Base-by-base conservation (phyloP, 1,140 invertebrate species). In the Brachionus paranguensis region DNA sequence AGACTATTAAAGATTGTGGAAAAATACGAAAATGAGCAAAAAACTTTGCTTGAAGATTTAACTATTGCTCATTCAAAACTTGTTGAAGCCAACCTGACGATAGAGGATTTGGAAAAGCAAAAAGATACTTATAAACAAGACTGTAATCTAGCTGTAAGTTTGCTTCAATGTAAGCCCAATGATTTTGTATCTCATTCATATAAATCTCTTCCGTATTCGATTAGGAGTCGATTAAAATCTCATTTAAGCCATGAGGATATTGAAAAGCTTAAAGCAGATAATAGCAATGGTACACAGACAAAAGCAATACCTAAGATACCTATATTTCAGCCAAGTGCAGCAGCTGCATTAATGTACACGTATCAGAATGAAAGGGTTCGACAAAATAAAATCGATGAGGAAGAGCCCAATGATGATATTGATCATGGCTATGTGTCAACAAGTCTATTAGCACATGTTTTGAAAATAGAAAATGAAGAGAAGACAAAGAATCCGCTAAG, bases 101-200 rank as follows among this genome's bases (percentile, higher is more conserved):
- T 96, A 86, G 93, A 93, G 88, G 93, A 94, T 87, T 90, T 97
- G 85, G 94, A 95, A 84, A 93, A 95, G 88, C 95, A 97, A 92
- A 96, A 97, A 95, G 95, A 96, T 88, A 92, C 94, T 86, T 97
- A 96, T 89, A 93, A 95, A 90, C 95, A 94, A 89, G 96, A 98
- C 89, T 95, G 97, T 86, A 95, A 94, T 89, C 90, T 96, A 88
- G 95, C 95, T 72, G 95, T 97, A 85, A 95, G 96, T 90, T 91
- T 97, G 85, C 90, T 98, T 29, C 96, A 97, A 87, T 97, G 95
- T 89, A 97, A 96, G 89, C 95, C 96, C 85, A 94, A 94, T 78
- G 95, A 95, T 90, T 97, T 96, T 92, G 93, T 97, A 83, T 93
- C 95, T 70, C 95, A 96, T 87, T 85, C 84, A 83, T 85, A 20